These are phyloP conservation scores for Andrena flavipes DNA, from an alignment of 2,888 invertebrate species.

Conservation along the genomic window DNA sequence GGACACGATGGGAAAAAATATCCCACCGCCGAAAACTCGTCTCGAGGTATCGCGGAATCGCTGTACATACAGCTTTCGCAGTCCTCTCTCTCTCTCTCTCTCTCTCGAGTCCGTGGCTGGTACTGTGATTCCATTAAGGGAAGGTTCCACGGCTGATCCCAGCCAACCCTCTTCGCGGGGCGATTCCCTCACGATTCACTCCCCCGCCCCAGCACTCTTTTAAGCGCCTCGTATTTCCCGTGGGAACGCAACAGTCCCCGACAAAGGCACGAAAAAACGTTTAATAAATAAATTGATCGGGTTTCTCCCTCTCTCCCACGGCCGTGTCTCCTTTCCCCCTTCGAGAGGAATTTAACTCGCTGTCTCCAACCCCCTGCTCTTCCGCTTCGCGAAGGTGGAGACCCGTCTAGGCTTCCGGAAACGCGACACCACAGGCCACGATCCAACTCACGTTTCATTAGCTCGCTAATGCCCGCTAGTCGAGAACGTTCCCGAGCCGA, in stretches of 20 bases:
- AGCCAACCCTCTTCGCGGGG: slow-evolving; percentile 33
- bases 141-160: slow-evolving; percentile 56
- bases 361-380: slow-evolving; percentile 12
- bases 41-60: neutral
- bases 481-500: slow-evolving; percentile 49
- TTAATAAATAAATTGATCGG: slow-evolving; percentile 81
- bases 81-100: neutral
- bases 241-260: slow-evolving; percentile 74
- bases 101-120: neutral
- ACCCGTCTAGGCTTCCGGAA: slow-evolving; percentile 72
- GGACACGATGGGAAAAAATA: neutral
- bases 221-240: slow-evolving; percentile 79
- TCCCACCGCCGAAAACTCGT: slow-evolving; percentile 9
- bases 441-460: slow-evolving; percentile 74
- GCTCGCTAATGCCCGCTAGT: slow-evolving; percentile 68
- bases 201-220: slow-evolving; percentile 61
- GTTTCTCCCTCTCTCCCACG: slow-evolving; percentile 64
- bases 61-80: neutral
- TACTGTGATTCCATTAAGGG: slow-evolving; percentile 66
- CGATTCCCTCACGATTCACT: slow-evolving; percentile 56
- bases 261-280: slow-evolving; percentile 77
- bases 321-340: neutral
- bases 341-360: neutral
- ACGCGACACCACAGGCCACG: slow-evolving; percentile 72
- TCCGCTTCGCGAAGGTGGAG: slow-evolving; percentile 23